phyloP scores from a whole-genome alignment of 2,888 invertebrate genomes.

The Drosophila affinis region DNA sequence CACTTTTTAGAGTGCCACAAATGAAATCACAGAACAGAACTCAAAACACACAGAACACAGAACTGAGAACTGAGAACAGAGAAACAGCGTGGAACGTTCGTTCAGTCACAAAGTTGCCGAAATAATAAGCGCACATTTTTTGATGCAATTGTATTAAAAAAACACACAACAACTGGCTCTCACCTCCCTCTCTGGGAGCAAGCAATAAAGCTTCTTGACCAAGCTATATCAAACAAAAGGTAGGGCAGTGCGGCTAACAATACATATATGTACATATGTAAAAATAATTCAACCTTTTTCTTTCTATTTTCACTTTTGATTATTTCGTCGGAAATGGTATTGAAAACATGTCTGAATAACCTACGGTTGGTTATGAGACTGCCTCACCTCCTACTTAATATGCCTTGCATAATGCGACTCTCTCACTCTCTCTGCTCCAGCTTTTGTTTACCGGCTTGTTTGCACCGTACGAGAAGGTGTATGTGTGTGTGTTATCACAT shows the following conservation, averaged over 20 bases:
- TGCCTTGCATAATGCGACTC: conserved; percentile 11
- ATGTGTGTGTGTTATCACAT: conserved; percentile 59
- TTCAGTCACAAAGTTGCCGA: conserved; percentile 76
- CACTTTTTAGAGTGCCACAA: conserved; percentile 36
- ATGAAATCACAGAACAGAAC: conserved; percentile 40
- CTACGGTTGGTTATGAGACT: not conserved
- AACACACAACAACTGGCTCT: conserved; percentile 47
- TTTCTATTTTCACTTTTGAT: not conserved
- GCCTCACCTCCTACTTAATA: not conserved
- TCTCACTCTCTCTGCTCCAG: conserved; percentile 26
- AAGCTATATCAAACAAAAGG: not conserved
- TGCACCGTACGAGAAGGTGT: conserved; percentile 31
- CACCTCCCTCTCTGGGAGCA: conserved; percentile 12
- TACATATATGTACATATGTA: not conserved
- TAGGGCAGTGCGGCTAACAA: not conserved
- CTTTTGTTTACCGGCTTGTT: conserved; percentile 74
- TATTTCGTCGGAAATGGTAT: not conserved
- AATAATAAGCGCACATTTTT: conserved; percentile 74
- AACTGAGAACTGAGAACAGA: conserved; percentile 6
- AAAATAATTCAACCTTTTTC: not conserved
- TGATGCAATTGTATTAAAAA: conserved; percentile 69
- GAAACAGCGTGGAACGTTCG: conserved; percentile 54
- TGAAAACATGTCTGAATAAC: not conserved
- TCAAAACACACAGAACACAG: conserved; percentile 32
- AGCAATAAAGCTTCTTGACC: conserved; percentile 23